phyloP scores from a whole-genome alignment of 2,888 invertebrate species.

The Andrena marginata region DNA sequence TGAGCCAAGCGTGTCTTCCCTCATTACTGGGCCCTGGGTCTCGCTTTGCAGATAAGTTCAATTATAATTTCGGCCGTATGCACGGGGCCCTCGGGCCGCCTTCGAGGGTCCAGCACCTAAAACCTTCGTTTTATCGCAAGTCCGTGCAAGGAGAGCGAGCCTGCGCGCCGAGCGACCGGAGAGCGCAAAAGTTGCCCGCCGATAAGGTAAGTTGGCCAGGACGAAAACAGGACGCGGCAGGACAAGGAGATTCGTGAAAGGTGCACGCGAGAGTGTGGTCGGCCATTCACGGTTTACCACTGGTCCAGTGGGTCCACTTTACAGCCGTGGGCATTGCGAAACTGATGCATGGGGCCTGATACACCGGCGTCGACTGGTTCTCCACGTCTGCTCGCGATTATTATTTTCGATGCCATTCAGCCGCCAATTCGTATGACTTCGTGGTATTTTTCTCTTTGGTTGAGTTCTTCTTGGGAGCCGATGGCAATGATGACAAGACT shows the following conservation, averaged over 20 bases:
- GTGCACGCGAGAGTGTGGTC: slow-evolving; percentile 71
- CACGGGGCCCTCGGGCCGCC: slow-evolving; percentile 3
- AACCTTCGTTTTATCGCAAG: slow-evolving; percentile 53
- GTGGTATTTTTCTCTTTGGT: not conserved
- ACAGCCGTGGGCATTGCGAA: slow-evolving; percentile 68
- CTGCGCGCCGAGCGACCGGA: slow-evolving; percentile 15
- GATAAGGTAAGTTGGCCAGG: slow-evolving; percentile 58
- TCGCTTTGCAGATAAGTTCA: slow-evolving; percentile 41
- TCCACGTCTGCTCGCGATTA: slow-evolving; percentile 41
- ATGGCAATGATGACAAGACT: too few species aligned
- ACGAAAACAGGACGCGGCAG: slow-evolving; percentile 63
- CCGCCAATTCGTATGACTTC: not conserved
- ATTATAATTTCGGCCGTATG: slow-evolving; percentile 45
- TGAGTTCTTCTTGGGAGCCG: not conserved
- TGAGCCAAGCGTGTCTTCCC: not conserved
- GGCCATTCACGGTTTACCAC: slow-evolving; percentile 74
- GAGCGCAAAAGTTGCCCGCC: slow-evolving; percentile 26
- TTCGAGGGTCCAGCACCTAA: slow-evolving; percentile 26
- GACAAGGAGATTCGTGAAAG: slow-evolving; percentile 75
- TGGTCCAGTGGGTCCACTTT: slow-evolving; percentile 72
- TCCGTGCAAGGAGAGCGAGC: slow-evolving; percentile 41
- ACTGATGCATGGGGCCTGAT: slow-evolving; percentile 51
- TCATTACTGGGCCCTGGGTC: slow-evolving; percentile 11
- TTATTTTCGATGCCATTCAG: slow-evolving; percentile 36
- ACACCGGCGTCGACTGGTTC: slow-evolving; percentile 58